A percentile compares a stretch with the other conserved stretches of the same genome.
phyloP scores from a whole-genome alignment of 1,140 invertebrate genomes.

The Hesperophylax magnus region DNA sequence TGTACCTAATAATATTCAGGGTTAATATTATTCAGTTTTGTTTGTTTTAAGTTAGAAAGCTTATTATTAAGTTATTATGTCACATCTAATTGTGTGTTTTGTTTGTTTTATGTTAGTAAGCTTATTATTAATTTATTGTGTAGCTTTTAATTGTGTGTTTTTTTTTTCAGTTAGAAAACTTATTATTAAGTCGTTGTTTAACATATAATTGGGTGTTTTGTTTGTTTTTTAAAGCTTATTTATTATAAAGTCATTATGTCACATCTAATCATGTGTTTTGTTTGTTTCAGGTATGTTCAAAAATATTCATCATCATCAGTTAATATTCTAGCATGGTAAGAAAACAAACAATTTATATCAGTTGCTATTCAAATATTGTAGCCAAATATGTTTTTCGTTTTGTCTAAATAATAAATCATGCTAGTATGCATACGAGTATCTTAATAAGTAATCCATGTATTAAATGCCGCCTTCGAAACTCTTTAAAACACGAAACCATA shows the following conservation, averaged over 20 bases:
- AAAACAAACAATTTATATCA: no score
- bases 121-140: background rate
- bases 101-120: background rate
- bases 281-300: conserved; percentile 47
- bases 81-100: conserved; percentile 22
- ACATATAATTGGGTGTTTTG: conserved; percentile 19
- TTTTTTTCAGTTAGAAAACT: background rate
- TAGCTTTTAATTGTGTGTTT: no score
- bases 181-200: background rate
- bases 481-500: no score
- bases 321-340: no score
- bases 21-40: background rate
- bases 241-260: background rate
- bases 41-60: background rate
- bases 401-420: no score
- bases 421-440: no score
- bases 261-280: conserved; percentile 26
- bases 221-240: background rate
- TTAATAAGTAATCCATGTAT: no score
- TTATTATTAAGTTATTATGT: background rate
- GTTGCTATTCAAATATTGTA: no score
- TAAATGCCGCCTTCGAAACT: no score
- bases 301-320: background rate
- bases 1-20: background rate
- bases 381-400: no score